Conservation (phyloP, 1,140 invertebrate genomes). For the Berghia stephanieae region DNA sequence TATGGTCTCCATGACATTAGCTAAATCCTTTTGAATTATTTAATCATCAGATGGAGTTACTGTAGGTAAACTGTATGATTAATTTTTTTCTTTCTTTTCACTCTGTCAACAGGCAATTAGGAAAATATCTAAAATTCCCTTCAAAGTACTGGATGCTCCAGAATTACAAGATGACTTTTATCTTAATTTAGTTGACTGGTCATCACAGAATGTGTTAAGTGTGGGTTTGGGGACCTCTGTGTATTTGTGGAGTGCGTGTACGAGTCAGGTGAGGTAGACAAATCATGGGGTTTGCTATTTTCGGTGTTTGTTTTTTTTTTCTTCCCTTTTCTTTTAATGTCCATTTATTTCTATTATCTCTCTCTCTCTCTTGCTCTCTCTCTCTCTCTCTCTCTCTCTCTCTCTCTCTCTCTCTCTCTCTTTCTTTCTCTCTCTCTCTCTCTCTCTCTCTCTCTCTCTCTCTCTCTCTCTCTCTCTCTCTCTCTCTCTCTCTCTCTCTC, state of each 20-base stretch:
- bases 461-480: too few species aligned
- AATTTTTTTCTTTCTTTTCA: background rate
- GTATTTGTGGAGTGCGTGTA: conserved; percentile 99
- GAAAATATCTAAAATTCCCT: conserved; percentile 97
- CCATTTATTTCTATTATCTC: too few species aligned
- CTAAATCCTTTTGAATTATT: background rate
- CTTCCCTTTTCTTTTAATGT: too few species aligned
- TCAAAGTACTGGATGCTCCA: conserved; percentile 97
- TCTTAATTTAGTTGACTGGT: conserved; percentile 99
- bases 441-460: too few species aligned
- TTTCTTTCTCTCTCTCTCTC: too few species aligned
- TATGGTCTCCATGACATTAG: background rate
- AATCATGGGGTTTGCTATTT: too few species aligned
- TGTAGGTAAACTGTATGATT: background rate
- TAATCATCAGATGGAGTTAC: too few species aligned
- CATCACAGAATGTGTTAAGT: conserved; percentile 96
- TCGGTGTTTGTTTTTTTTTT: too few species aligned
- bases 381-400: too few species aligned
- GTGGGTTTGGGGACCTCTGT: conserved; percentile 98
- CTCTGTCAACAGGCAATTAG: conserved; percentile 75
- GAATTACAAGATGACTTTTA: conserved; percentile 99
- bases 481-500: too few species aligned
- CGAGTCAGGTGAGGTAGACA: conserved; percentile 90
- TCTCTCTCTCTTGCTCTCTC: too few species aligned
- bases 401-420: too few species aligned